Conservation (phyloP, 1,140 invertebrate species). For the Ooceraea biroi region DNA sequence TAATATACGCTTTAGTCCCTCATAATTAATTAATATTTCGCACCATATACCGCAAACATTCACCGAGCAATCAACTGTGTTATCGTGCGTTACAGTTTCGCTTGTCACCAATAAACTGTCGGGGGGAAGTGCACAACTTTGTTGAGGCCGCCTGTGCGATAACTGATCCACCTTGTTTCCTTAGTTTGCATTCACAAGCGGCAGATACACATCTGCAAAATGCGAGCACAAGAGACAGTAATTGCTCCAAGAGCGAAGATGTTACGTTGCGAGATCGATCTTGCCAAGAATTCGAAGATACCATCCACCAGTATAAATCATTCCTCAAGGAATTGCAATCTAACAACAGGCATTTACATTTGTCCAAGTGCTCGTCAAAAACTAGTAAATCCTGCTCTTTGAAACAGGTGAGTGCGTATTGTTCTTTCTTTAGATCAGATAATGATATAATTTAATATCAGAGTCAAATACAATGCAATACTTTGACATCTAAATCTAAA, state of each 20-base stretch:
- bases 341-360: conserved; percentile 55
- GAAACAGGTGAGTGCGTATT: conserved; percentile 47
- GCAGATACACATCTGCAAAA: not conserved
- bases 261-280: conserved; percentile 6
- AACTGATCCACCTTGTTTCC: conserved; percentile 3
- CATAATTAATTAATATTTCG: too few species aligned
- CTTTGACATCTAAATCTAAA: too few species aligned
- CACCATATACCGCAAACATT: too few species aligned
- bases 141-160: not conserved
- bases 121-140: conserved; percentile 2
- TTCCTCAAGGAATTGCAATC: conserved; percentile 57
- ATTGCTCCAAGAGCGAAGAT: conserved; percentile 59
- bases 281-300: conserved; percentile 49
- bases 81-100: not conserved
- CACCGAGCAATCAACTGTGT: not conserved
- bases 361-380: conserved; percentile 8
- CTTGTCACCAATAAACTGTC: not conserved
- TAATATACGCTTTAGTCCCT: too few species aligned
- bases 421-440: not conserved
- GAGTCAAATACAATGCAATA: too few species aligned
- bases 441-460: not conserved
- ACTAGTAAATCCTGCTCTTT: conserved; percentile 19
- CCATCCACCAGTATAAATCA: conserved; percentile 59
- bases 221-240: not conserved
- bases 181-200: not conserved